Base-by-base conservation (phyloP, 2,888 invertebrate genomes). In the Chrysolina americana region DNA sequence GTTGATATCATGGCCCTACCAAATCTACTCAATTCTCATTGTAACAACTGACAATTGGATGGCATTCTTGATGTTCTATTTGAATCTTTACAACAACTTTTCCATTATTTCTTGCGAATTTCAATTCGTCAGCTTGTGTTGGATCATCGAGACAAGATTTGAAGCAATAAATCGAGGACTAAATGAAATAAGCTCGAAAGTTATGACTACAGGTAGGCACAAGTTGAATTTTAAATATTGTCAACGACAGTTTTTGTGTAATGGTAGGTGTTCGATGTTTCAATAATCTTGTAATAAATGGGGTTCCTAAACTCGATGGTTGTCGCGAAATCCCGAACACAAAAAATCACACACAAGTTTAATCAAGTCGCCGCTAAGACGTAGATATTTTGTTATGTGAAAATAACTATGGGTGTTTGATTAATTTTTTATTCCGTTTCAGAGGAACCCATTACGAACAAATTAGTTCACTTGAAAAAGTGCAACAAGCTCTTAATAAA, bases 21-120 rank as follows among this genome's bases (percentile, higher is more conserved):
- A 80, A 65, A 70, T 80, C n/a, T 76, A 73, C 36, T 78, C 80
- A 11, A 76, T 78, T 36, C 48, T 78, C 19, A 68, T 77, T 63
- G 71, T 78, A 2, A 75, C 76, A 2, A 75, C 76, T 13, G 75
- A 78, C 17, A 74, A 62, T 28, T 77, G 71, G 75, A 74, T 53
- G 64, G 76, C 78, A 28, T 77, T 77, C 50, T 50, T 76, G 15
- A 74, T 77, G 71, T 80, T 80, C 53, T 77, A 68, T 28, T 65
- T 80, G 23, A 80, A 80, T 70, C 53, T 80, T 10, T 80, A 80
- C 65, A 78, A 80, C 50, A 80, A 78, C 68, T 80, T 77, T 73
- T 76, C 80, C 4, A 68, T 73, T 10, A 74, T 78, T 21, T 74
- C 75, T n/a, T 80, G 78, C 64, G 80, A 80, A 63, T 76, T 80